A percentile compares a stretch with the other conserved stretches of the same genome.
These are phyloP conservation scores for Dromas ardeola DNA, from an alignment of 2,113 vertebrate species.

Conservation along the genomic window DNA sequence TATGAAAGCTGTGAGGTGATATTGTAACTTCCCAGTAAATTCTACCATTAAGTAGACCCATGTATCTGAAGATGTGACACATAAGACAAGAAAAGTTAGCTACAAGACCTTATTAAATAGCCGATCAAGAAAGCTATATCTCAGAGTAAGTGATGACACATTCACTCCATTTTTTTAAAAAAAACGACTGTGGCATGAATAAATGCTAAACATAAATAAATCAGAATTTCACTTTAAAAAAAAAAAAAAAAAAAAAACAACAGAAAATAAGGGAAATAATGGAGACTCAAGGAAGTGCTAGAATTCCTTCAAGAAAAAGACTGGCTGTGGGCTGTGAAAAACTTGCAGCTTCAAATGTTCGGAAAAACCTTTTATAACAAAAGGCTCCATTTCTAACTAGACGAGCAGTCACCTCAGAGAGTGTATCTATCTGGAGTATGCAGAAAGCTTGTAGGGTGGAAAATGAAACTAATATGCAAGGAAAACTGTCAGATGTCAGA, in stretches of 20 bases:
- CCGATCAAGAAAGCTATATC: neutral
- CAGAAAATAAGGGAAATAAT: neutral
- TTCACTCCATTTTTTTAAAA: neutral
- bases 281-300: neutral
- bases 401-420: conserved; percentile 21
- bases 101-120: neutral
- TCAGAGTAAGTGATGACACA: neutral
- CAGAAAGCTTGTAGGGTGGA: neutral
- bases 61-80: neutral
- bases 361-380: neutral
- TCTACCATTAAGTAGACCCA: neutral
- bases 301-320: neutral
- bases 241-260: no score
- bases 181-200: neutral
- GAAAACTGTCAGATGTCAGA: conserved; percentile 31
- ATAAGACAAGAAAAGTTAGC: neutral
- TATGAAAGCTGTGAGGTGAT: neutral
- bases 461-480: conserved; percentile 8
- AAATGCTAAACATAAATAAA: neutral
- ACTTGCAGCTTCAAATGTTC: neutral
- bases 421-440: neutral
- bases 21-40: neutral
- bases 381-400: neutral
- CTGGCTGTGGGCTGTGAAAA: neutral
- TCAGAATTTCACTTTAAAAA: neutral